These are phyloP conservation scores for Pelobates fuscus DNA, from an alignment of 2,113 vertebrate genomes.

Conservation along the genomic window DNA sequence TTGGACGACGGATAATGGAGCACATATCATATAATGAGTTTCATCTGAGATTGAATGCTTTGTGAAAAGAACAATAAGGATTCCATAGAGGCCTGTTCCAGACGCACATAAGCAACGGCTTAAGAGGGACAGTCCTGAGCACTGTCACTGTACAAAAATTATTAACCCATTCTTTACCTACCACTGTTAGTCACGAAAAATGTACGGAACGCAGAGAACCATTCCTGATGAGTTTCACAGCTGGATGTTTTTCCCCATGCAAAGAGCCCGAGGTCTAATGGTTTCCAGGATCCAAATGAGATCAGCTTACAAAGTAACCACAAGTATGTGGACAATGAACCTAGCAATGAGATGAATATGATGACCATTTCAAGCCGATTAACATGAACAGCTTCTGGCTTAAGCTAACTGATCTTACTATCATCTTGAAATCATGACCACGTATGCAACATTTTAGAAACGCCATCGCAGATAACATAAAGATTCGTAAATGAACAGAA, in stretches of 20 bases:
- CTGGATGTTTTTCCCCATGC: slow-evolving; percentile 39
- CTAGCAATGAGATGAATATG: slow-evolving; percentile 34
- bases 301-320: slow-evolving; percentile 50
- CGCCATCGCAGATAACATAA: not conserved
- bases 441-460: slow-evolving; percentile 1
- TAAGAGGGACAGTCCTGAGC: not conserved
- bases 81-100: not conserved
- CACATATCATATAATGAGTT: no score
- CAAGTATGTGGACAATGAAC: slow-evolving; percentile 43
- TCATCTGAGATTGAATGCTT: no score
- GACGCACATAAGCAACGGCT: no score
- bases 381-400: not conserved
- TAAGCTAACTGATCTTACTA: slow-evolving; percentile 3
- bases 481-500: not conserved
- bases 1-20: no score
- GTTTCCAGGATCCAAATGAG: slow-evolving; percentile 46
- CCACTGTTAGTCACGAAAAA: slow-evolving; percentile 24
- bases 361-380: slow-evolving; percentile 20
- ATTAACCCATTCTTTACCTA: slow-evolving; percentile 34
- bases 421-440: not conserved
- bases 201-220: slow-evolving; percentile 37
- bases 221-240: slow-evolving; percentile 50
- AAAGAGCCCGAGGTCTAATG: slow-evolving; percentile 41
- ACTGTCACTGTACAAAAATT: not conserved
- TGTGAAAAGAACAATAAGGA: no score